Evolutionary conservation across 2,888 invertebrate species (phyloP).

Genomic region (Cheilosia impressa): DNA sequence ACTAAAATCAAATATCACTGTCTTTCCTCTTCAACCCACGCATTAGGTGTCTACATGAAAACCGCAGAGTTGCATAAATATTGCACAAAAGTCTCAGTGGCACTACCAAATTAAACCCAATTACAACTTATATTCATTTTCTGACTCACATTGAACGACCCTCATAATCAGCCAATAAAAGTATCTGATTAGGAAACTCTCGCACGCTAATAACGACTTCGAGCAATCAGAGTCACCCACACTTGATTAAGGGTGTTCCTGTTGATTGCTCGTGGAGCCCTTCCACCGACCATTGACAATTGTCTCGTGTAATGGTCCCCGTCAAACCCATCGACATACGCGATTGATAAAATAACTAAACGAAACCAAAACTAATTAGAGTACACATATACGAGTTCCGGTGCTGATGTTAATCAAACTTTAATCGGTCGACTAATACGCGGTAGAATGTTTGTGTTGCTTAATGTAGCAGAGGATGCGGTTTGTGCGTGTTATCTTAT

Average conservation of each 20-base stretch:
- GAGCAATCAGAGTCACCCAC: constrained; percentile 14
- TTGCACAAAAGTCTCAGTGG: not conserved
- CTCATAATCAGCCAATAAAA: constrained; percentile 16
- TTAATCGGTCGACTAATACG: constrained; percentile 27
- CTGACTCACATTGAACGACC: constrained; percentile 6
- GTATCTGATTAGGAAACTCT: constrained; percentile 9
- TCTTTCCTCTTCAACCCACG: too few relatives aligned
- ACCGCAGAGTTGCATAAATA: too few relatives aligned
- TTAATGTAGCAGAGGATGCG: not conserved
- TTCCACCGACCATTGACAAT: too few relatives aligned
- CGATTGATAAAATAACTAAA: constrained; percentile 14
- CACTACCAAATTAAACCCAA: not conserved
- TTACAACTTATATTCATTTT: not conserved
- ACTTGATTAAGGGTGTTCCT: constrained; percentile 34
- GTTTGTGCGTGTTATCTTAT: not conserved
- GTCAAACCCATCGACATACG: not conserved
- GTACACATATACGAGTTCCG: constrained; percentile 45
- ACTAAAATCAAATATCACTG: too few relatives aligned
- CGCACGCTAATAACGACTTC: too few relatives aligned
- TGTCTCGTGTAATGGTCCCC: not conserved
- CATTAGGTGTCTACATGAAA: too few relatives aligned
- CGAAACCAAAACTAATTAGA: constrained; percentile 34
- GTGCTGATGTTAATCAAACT: constrained; percentile 33
- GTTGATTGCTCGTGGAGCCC: too few relatives aligned
- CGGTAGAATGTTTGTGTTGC: not conserved